A percentile compares a stretch with the other conserved stretches of the same genome.
Evolutionary conservation across 2,888 invertebrate species (phyloP).

Genomic region (Eurytoma californica): DNA sequence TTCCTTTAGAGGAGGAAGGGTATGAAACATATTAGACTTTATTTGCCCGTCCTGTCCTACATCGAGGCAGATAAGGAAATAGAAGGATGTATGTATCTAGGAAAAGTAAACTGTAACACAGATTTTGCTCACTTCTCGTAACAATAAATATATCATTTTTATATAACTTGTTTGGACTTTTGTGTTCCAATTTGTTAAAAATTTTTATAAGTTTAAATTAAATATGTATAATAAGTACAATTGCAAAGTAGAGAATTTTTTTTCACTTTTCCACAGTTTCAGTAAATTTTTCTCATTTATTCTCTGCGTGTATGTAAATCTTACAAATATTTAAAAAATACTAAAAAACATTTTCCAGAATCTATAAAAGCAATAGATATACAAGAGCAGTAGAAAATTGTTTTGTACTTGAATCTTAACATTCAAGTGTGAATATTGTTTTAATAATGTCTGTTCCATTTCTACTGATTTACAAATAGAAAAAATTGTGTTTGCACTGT

Average conservation of each 20-base stretch:
- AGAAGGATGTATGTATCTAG: constrained; percentile 39
- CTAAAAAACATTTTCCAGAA: constrained; percentile 3
- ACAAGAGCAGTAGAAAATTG: constrained; percentile 23
- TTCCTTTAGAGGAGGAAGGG: constrained; percentile 29
- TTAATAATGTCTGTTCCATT: constrained; percentile 46
- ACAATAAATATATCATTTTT: constrained; percentile 47
- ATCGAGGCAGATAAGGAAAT: constrained; percentile 26
- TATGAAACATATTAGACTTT: constrained; percentile 45
- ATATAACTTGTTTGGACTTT: constrained; percentile 35
- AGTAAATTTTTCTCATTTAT: neutral
- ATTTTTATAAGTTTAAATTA: neutral
- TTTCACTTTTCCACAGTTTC: constrained; percentile 1
- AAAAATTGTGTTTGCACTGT: constrained; percentile 32
- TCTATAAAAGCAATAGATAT: constrained; percentile 8
- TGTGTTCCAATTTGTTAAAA: constrained; percentile 15
- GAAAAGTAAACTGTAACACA: constrained; percentile 46
- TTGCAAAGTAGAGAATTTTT: neutral
- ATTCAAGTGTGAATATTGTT: constrained; percentile 9
- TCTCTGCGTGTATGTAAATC: neutral
- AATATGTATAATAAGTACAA: neutral
- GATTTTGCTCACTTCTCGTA: constrained; percentile 47
- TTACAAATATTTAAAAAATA: neutral
- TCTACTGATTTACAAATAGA: constrained; percentile 36
- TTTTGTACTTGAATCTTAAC: constrained; percentile 2
- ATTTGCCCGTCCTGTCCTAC: constrained; percentile 45